These are phyloP conservation scores for Koerneria pararmatus DNA, from an alignment of 2,888 invertebrate genomes.

Conservation along the genomic window DNA sequence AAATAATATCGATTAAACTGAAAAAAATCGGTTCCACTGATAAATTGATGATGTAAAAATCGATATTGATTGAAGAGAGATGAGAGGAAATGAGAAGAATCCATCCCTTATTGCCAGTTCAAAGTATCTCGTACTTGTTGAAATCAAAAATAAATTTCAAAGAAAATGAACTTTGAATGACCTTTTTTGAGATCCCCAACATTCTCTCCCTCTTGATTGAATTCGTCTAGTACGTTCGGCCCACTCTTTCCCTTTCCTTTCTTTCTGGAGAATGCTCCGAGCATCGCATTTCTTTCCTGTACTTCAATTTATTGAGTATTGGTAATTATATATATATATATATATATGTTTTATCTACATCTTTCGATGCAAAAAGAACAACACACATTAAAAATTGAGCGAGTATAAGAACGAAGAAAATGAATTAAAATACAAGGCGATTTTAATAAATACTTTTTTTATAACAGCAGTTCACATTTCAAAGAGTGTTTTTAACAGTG, in stretches of 20 bases:
- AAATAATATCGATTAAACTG: neutral
- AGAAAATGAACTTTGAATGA: conserved; percentile 13
- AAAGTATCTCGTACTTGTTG: neutral
- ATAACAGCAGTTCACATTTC: too few relatives aligned
- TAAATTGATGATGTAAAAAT: too few relatives aligned
- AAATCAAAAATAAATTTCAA: neutral
- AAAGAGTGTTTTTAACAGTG: too few relatives aligned
- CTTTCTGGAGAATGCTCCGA: conserved; percentile 44
- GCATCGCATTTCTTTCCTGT: conserved; percentile 66
- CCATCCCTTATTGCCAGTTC: neutral
- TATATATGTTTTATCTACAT: too few relatives aligned
- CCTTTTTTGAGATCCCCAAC: conserved; percentile 51
- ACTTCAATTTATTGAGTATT: too few relatives aligned
- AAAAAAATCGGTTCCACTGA: too few relatives aligned
- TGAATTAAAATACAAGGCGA: neutral
- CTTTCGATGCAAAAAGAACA: too few relatives aligned
- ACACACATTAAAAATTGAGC: neutral
- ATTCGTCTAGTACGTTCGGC: conserved; percentile 45
- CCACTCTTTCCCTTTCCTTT: conserved; percentile 50
- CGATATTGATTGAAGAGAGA: too few relatives aligned
- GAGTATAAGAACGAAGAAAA: neutral
- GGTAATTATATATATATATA: too few relatives aligned
- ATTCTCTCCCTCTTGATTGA: conserved; percentile 43
- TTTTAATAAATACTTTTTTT: too few relatives aligned
- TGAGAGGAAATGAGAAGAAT: too few relatives aligned